Percentiles rank a stretch among this genome's conserved stretches.
phyloP scores from a whole-genome alignment of 2,888 invertebrate species.

The Diploptera punctata region DNA sequence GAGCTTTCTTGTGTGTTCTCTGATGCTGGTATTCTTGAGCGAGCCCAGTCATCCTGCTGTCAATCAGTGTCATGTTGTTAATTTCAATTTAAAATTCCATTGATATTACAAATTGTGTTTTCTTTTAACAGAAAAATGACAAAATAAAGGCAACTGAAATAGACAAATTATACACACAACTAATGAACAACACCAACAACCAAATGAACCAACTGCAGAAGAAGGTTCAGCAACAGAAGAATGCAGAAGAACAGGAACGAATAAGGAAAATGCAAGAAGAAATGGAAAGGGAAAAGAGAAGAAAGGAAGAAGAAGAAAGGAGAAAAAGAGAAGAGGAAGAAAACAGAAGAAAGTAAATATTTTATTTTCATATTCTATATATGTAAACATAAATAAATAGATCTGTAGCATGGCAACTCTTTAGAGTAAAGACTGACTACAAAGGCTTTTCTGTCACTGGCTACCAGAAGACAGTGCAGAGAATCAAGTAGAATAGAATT shows the following conservation, averaged over 20 bases:
- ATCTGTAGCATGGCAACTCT: too few relatives aligned
- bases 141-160: constrained; percentile 73
- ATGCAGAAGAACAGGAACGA: constrained; percentile 86
- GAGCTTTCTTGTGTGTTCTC: too few relatives aligned
- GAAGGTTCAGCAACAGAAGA: constrained; percentile 75
- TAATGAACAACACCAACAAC: constrained; percentile 73
- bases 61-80: too few relatives aligned
- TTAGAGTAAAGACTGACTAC: too few relatives aligned
- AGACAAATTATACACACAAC: constrained; percentile 70
- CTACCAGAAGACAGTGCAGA: too few relatives aligned
- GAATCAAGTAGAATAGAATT: too few relatives aligned
- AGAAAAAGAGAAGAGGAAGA: constrained; percentile 77
- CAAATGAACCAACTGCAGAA: constrained; percentile 73
- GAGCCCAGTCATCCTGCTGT: too few relatives aligned
- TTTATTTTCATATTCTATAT: too few relatives aligned
- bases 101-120: constrained; percentile 14
- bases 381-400: too few relatives aligned
- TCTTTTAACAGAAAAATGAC: constrained; percentile 63
- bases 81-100: too few relatives aligned
- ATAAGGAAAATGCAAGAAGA: constrained; percentile 86
- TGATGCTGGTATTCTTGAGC: too few relatives aligned
- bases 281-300: constrained; percentile 80
- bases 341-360: constrained; percentile 73
- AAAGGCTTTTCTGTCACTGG: too few relatives aligned
- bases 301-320: constrained; percentile 80